phyloP scores from a whole-genome alignment of 2,888 invertebrate genomes.

The Empis stercorea region DNA sequence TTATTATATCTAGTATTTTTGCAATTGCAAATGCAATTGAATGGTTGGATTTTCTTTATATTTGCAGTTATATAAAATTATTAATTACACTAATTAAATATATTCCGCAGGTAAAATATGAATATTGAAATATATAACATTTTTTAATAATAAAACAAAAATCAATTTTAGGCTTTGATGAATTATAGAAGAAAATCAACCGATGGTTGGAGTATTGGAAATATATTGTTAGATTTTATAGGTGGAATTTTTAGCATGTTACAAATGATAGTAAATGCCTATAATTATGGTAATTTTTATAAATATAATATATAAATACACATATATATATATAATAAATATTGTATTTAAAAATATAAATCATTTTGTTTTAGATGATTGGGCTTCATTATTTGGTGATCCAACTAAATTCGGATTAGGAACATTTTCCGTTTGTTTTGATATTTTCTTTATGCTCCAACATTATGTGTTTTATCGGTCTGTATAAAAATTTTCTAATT shows the following conservation, averaged over 20 bases:
- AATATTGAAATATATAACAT: too few species aligned
- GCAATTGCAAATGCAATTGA: constrained; percentile 48
- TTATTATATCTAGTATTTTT: constrained; percentile 53
- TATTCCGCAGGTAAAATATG: constrained; percentile 70
- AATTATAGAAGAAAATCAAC: constrained; percentile 95
- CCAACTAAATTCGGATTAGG: constrained; percentile 98
- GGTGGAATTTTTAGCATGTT: constrained; percentile 88
- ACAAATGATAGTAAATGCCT: constrained; percentile 90
- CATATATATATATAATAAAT: too few species aligned
- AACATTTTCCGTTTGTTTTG: constrained; percentile 90
- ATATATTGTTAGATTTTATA: constrained; percentile 90
- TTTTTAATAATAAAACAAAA: background rate
- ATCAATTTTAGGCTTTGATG: constrained; percentile 66
- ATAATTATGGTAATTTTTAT: constrained; percentile 62
- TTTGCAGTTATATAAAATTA: constrained; percentile 92
- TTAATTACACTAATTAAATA: constrained; percentile 95
- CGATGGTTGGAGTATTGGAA: constrained; percentile 96
- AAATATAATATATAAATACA: background rate
- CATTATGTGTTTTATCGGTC: constrained; percentile 91
- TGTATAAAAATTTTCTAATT: constrained; percentile 18
- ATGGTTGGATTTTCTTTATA: constrained; percentile 88
- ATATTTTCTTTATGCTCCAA: constrained; percentile 91
- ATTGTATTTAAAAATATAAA: too few species aligned
- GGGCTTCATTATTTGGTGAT: constrained; percentile 93
- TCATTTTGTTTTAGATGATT: constrained; percentile 64